Evolutionary conservation across 2,888 invertebrate genomes (phyloP), one percentile per base, ranked within the genome.

Genomic region (Aromia moschata): DNA sequence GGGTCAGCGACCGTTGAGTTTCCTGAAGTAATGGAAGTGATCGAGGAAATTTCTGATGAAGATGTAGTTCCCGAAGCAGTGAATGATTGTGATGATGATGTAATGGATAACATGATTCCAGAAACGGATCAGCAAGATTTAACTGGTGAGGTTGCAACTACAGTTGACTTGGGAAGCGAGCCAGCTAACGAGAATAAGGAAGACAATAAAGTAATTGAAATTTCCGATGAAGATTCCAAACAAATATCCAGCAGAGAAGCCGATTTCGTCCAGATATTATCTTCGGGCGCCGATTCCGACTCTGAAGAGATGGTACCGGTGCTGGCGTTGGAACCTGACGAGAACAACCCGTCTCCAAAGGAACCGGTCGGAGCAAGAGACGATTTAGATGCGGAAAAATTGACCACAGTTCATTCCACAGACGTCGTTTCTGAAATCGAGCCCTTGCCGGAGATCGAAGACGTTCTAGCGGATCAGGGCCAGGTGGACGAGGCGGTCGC

Each of bases 181-280:
- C 3, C 25, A 5, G 4, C 4, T 25, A 18, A 16, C 33, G 17
- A 46, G 9, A 5, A 1, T 18, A 17, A 10, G 2, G n/a, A n/a
- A n/a, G n/a, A n/a, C n/a, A 33, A 49, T 20, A 37, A 20, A 9
- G 10, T 25, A 11, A 38, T 49, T 7, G 61, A 57, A 47, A 36
- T 59, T 12, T 62, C 60, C n/a, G 64, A 62, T 46, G 62, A 61
- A 25, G 56, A 60, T n/a, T 56, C 58, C 5, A 60, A 60, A 18
- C 12, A 9, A 18, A 14, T 20, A 2, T 18, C 5, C 2, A 33
- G 10, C 11, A n/a, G n/a, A n/a, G 40, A 38, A 1, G 25, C 7
- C 11, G 47, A 36, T 16, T 16, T 9, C 10, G 20, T 51, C 14
- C 25, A 38, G 5, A n/a, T 51, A 7, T 12, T 40, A 3, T 40